Conservation (phyloP, 2,888 invertebrate genomes). For the Drosophila siamana region DNA sequence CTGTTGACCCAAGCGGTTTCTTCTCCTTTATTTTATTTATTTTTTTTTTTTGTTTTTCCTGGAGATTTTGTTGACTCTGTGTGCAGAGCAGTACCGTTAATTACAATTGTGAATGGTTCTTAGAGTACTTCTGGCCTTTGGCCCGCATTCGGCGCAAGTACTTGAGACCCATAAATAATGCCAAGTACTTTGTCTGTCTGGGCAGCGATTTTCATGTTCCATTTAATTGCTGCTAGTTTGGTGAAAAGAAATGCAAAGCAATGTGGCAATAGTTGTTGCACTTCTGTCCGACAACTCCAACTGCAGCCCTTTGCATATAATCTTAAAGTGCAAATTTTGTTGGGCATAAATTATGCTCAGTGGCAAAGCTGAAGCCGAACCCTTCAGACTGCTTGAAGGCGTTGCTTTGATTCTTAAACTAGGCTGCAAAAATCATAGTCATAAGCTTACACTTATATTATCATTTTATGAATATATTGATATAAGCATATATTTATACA, state of each 20-base stretch:
- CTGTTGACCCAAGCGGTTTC: slow-evolving; percentile 75
- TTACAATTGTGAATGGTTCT: slow-evolving; percentile 51
- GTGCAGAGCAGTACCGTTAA: slow-evolving; percentile 50
- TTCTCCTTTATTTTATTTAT: background rate
- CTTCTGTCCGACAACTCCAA: background rate
- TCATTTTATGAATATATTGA: no score
- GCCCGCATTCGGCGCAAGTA: slow-evolving; percentile 29
- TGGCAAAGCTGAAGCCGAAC: slow-evolving; percentile 19
- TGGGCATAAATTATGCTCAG: slow-evolving; percentile 69
- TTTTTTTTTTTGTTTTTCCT: background rate
- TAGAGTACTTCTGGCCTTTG: background rate
- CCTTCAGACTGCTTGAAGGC: slow-evolving; percentile 1
- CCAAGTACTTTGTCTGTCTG: slow-evolving; percentile 60
- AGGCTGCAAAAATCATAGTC: background rate
- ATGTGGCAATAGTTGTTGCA: background rate
- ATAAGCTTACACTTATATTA: no score
- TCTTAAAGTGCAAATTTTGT: slow-evolving; percentile 58
- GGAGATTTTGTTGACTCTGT: slow-evolving; percentile 47
- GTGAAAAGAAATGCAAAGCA: background rate
- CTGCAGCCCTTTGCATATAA: slow-evolving; percentile 7
- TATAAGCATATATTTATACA: no score
- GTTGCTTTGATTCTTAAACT: slow-evolving; percentile 22
- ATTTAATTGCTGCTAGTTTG: slow-evolving; percentile 54
- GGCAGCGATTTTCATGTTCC: slow-evolving; percentile 43
- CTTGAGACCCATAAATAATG: slow-evolving; percentile 60